These are phyloP conservation scores for Cercopithecus neglectus DNA, from an alignment of 2,797 vertebrate species.

Conservation along the genomic window DNA sequence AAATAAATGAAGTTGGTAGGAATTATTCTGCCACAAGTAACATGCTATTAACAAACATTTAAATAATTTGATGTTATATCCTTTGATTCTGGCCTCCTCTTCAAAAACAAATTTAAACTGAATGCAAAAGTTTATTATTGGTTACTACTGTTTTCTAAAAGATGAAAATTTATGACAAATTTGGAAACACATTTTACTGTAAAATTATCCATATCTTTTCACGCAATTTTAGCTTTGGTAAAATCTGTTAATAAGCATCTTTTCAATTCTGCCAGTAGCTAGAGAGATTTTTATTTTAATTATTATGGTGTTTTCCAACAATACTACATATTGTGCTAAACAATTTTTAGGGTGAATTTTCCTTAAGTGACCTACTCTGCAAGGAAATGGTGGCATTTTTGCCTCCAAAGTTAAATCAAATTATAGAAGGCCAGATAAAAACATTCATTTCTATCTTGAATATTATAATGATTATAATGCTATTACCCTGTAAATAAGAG, in stretches of 20 bases:
- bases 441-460: slow-evolving; percentile 75
- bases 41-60: background rate
- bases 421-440: slow-evolving; percentile 79
- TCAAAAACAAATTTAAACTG: slow-evolving; percentile 39
- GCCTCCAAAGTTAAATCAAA: slow-evolving; percentile 78
- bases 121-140: background rate
- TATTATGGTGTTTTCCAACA: slow-evolving; percentile 45
- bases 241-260: slow-evolving; percentile 48
- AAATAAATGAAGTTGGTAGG: background rate
- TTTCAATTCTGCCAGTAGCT: slow-evolving; percentile 63
- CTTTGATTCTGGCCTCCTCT: slow-evolving; percentile 19
- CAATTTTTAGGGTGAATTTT: slow-evolving; percentile 81
- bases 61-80: background rate
- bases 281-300: slow-evolving; percentile 50
- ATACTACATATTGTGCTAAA: slow-evolving; percentile 70
- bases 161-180: background rate
- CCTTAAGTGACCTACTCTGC: slow-evolving; percentile 79
- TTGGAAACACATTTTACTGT: slow-evolving; percentile 35
- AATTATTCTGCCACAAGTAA: background rate
- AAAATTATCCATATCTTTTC: background rate
- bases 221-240: slow-evolving; percentile 42
- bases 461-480: slow-evolving; percentile 73
- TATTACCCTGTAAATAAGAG: slow-evolving; percentile 66
- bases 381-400: slow-evolving; percentile 80
- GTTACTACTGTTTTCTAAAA: slow-evolving; percentile 15